Base-by-base conservation (phyloP, 35 echinoderm and acorn worm species). In the Ophiothrix spiculata region DNA sequence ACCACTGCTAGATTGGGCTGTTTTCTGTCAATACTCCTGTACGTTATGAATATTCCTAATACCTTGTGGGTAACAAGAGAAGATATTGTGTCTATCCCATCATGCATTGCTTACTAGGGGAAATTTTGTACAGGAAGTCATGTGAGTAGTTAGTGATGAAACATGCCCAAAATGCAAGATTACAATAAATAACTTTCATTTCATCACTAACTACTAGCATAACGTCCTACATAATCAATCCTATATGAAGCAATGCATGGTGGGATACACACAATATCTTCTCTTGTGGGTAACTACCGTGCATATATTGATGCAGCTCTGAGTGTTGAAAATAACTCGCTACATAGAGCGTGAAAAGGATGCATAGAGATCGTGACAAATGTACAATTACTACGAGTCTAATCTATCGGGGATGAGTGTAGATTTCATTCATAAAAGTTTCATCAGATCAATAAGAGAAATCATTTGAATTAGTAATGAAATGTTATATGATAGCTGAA, bases 281-380 rank as follows among this genome's bases (percentile, higher is more conserved):
- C n/a, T n/a, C n/a, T n/a, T n/a, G n/a, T n/a, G n/a, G n/a, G n/a
- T n/a, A n/a, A n/a, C n/a, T n/a, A n/a, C n/a, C 23, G 60, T 15
- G 60, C 8, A 69, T 69, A 25, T 10, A 2, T 10, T 28, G 8
- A 54, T 8, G 21, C 8, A 21, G 45, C 21, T n/a, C 60, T 69
- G 1, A 69, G 60, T 69, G 60, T n/a, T 69, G 60, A 28, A 28
- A 69, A 69, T 69, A 69, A 69, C 60, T n/a, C 25, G 60, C 60
- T 69, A 69, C 42, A 25, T 69, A 28, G 60, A 69, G 60, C 60
- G 60, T 10, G 60, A 69, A 69, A 69, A 69, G 60, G 45, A 54
- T 54, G 60, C 60, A 69, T 25, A 69, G 60, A 69, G 60, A 69
- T 69, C 60, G 60, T 69, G 60, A 69, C 60, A 69, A 69, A 25